Evolutionary conservation across 2,888 invertebrate genomes (phyloP).

Genomic region (Incurvaria masculella): DNA sequence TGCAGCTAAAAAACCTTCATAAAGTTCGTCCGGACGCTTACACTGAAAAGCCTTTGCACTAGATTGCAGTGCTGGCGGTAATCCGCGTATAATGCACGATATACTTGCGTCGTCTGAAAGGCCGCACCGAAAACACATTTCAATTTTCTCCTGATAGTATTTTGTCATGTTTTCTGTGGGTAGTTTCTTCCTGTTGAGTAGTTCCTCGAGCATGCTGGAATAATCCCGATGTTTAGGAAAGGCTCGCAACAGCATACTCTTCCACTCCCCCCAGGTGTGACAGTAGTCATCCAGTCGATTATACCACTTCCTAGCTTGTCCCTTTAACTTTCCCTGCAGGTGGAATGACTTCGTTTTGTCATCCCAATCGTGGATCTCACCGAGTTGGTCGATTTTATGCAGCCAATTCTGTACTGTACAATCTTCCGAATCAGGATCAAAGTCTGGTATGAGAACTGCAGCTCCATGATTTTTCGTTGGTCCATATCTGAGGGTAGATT

Average conservation of each 20-base stretch:
- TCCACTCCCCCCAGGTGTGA: constrained; percentile 20
- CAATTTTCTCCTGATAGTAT: constrained; percentile 21
- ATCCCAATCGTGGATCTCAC: constrained; percentile 17
- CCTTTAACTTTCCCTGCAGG: constrained; percentile 17
- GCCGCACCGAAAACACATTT: constrained; percentile 20
- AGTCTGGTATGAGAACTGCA: constrained; percentile 10
- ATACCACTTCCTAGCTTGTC: constrained; percentile 19
- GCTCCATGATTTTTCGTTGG: background rate
- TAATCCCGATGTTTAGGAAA: constrained; percentile 19
- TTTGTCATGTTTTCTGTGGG: constrained; percentile 17
- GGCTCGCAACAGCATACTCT: constrained; percentile 16
- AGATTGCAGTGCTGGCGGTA: constrained; percentile 16
- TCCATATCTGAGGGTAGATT: too few species aligned
- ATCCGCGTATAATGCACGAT: constrained; percentile 19
- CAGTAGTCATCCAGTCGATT: constrained; percentile 18
- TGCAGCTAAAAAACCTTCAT: constrained; percentile 9
- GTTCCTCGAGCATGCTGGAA: constrained; percentile 15
- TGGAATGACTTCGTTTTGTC: constrained; percentile 9
- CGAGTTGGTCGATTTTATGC: constrained; percentile 16
- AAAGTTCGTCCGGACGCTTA: constrained; percentile 12
- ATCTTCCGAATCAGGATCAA: constrained; percentile 15
- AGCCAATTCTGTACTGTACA: constrained; percentile 13
- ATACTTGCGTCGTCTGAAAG: constrained; percentile 18
- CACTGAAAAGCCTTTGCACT: constrained; percentile 20
- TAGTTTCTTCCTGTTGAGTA: constrained; percentile 16